These are phyloP conservation scores for Drosophila sechellia DNA, from an alignment of 1,140 invertebrate genomes.

Conservation along the genomic window DNA sequence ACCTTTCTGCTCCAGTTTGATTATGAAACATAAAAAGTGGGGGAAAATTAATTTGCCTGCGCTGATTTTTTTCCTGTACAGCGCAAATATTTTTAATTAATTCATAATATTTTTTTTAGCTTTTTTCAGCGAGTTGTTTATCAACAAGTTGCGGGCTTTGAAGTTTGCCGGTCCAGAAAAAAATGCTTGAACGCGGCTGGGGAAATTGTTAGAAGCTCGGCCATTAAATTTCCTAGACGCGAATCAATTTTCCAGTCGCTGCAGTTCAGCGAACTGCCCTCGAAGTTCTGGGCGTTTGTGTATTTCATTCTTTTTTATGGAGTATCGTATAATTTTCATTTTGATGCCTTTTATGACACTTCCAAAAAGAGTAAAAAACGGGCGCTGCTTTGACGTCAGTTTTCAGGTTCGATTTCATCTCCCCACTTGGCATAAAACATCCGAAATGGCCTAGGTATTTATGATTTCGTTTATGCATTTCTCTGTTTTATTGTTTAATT, in stretches of 20 bases:
- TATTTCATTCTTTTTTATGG: constrained; percentile 28
- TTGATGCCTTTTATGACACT: constrained; percentile 82
- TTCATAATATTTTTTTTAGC: constrained; percentile 57
- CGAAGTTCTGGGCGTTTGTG: constrained; percentile 5
- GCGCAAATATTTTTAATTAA: constrained; percentile 70
- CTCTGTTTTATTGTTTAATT: constrained; percentile 75
- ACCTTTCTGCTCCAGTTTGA: constrained; percentile 75
- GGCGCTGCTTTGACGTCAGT: constrained; percentile 46
- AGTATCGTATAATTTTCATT: constrained; percentile 71
- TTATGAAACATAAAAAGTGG: constrained; percentile 49
- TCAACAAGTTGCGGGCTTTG: constrained; percentile 64
- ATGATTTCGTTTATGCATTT: constrained; percentile 82
- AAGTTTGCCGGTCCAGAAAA: constrained; percentile 53
- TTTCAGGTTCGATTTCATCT: constrained; percentile 42
- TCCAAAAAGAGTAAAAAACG: constrained; percentile 45
- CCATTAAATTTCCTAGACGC: constrained; percentile 71
- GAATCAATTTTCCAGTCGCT: constrained; percentile 64
- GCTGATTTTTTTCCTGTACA: constrained; percentile 46
- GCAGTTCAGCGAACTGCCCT: constrained; percentile 45
- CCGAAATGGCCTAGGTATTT: constrained; percentile 72
- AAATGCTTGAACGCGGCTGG: not conserved
- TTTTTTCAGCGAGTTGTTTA: constrained; percentile 57
- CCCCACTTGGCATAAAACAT: constrained; percentile 41
- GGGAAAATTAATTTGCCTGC: constrained; percentile 39
- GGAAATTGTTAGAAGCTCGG: constrained; percentile 60